Conservation (phyloP, 2,888 invertebrate genomes). For the Melanchra persicariae region DNA sequence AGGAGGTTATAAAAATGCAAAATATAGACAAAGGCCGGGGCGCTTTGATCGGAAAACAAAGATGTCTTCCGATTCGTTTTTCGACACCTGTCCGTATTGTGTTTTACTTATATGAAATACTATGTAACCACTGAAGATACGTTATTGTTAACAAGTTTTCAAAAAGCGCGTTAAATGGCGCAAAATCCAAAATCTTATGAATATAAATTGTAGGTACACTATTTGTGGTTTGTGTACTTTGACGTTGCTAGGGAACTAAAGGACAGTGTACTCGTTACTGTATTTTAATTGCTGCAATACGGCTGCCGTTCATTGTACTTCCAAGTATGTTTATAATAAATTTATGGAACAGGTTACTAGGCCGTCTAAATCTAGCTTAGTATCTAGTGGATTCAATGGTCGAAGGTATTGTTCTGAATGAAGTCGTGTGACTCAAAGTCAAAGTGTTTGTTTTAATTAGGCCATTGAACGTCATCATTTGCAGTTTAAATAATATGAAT, state of each 20-base stretch:
- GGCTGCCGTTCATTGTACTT: conserved; percentile 38
- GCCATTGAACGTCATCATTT: too few relatives aligned
- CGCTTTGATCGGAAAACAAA: conserved; percentile 56
- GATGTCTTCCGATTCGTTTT: conserved; percentile 23
- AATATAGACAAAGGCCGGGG: conserved; percentile 34
- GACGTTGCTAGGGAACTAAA: conserved; percentile 66
- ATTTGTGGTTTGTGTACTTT: conserved; percentile 62
- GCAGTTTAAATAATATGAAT: too few relatives aligned
- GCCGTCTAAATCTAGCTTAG: conserved; percentile 22
- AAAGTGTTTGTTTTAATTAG: too few relatives aligned
- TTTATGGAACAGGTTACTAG: conserved; percentile 32
- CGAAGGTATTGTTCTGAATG: conserved; percentile 1
- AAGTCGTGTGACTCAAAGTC: too few relatives aligned
- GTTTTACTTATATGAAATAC: conserved; percentile 19
- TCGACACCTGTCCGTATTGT: conserved; percentile 32
- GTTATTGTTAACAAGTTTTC: conserved; percentile 12
- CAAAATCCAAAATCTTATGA: conserved; percentile 30
- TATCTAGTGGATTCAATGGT: conserved; percentile 29
- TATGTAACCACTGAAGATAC: conserved; percentile 9
- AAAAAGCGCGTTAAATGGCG: conserved; percentile 1
- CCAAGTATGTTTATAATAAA: conserved; percentile 34
- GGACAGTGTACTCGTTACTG: conserved; percentile 57
- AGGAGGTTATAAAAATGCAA: conserved; percentile 51
- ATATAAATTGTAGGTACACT: conserved; percentile 21
- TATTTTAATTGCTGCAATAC: conserved; percentile 56